Base-by-base conservation (phyloP, 2,888 invertebrate species). In the Cephus sareptanus region DNA sequence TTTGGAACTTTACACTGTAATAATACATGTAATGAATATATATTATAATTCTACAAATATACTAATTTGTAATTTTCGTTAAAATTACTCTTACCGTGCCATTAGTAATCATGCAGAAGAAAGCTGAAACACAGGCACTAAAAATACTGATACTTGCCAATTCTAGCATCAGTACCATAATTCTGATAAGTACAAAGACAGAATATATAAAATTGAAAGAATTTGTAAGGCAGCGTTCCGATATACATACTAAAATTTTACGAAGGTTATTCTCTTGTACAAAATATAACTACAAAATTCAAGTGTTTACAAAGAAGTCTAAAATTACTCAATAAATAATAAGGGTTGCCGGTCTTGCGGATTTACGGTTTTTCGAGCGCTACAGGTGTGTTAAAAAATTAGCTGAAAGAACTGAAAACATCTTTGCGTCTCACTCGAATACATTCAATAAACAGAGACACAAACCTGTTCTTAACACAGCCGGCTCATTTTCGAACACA, bases 91-190 rank as follows among this genome's bases (percentile, higher is more conserved):
- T 81, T 40, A 81, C 80, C 75, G 77, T 78, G 77, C 74, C 71
- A 12, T 80, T 76, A 73, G 80, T 73, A 15, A 79, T 73, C 33
- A 79, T 77, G 23, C 81, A 81, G 78, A 81, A 40, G 34, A 81
- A 75, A 69, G 79, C 77, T 1, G 80, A 75, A 13, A 80, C 35
- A 75, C 80, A 80, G 33, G 81, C 81, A 1, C 80, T 80, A 30
- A 80, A 74, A 4, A 80, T 76, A 69, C 80, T 76, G 68, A 80
- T 76, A 11, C 80, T 77, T 56, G 79, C 77, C 34, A 81, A 77
- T 76, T 78, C 81, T 75, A 81, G 68, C 76, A 78, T 80, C 56
- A 56, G 56, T 56, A 56, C 56, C 56, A 56, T 56, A 56, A 56
- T 56, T 56, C 56, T 56, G 23, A 56, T 56, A 56, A 23, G 15